These are phyloP conservation scores for Uropsilus gracilis DNA, from an alignment of 2,113 vertebrate species.

Conservation along the genomic window DNA sequence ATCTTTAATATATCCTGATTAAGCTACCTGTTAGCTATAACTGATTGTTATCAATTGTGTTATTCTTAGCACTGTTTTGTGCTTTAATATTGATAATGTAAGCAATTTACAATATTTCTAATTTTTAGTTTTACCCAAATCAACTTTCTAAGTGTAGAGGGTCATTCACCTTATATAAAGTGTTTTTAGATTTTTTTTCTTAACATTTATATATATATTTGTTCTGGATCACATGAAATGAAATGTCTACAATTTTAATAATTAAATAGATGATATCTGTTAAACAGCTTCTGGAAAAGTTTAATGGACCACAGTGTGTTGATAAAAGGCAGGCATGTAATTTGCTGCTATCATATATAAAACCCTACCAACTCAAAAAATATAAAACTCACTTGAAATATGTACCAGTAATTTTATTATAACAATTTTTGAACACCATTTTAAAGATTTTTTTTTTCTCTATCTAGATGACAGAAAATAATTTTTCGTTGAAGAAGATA, in stretches of 20 bases:
- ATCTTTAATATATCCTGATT: not conserved
- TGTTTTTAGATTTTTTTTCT: conserved; percentile 6
- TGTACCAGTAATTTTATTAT: conserved; percentile 13
- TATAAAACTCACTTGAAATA: not conserved
- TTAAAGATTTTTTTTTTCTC: conserved; percentile 69
- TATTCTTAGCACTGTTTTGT: conserved; percentile 6
- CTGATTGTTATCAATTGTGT: not conserved
- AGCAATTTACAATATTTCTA: too few species aligned
- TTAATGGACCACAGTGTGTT: not conserved
- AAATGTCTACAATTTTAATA: conserved; percentile 31
- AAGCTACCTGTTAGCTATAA: too few species aligned
- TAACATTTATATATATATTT: not conserved
- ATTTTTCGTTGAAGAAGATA: conserved; percentile 90
- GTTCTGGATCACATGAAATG: conserved; percentile 13
- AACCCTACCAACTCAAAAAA: not conserved
- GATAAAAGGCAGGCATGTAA: not conserved
- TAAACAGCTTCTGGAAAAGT: conserved; percentile 22
- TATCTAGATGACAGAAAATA: conserved; percentile 89
- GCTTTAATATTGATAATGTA: not conserved
- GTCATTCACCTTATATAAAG: not conserved
- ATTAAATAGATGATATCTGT: not conserved
- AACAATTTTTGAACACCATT: not conserved
- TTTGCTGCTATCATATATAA: not conserved
- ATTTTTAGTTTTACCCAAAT: too few species aligned
- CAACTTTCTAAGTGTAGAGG: not conserved